Percentiles rank a stretch among this genome's conserved stretches.
Conservation (phyloP, 2,113 vertebrate species). For the Thinocorus orbignyianus region DNA sequence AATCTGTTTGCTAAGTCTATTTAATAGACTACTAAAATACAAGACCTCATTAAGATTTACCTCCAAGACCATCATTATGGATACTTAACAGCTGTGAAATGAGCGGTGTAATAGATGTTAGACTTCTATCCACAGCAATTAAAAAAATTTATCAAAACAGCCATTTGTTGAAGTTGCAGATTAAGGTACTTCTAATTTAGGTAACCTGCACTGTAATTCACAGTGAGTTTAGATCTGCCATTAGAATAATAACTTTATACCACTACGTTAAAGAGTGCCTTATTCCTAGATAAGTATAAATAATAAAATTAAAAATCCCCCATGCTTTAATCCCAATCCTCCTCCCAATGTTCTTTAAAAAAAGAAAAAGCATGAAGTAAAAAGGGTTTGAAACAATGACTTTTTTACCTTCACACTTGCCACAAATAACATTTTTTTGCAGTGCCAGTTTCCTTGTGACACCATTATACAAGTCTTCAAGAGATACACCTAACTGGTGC, state of each 20-base stretch:
- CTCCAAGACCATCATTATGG: not conserved
- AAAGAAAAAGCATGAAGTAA: not conserved
- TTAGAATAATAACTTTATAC: not conserved
- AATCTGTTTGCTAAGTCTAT: not conserved
- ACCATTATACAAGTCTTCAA: slow-evolving; percentile 94
- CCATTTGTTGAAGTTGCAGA: not conserved
- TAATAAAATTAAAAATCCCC: not conserved
- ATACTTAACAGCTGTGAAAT: not conserved
- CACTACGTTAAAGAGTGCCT: not conserved
- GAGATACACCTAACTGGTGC: slow-evolving; percentile 89
- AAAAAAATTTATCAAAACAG: not conserved
- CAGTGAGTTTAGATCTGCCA: not conserved
- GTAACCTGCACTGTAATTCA: not conserved
- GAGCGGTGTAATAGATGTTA: not conserved
- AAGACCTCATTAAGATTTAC: not conserved
- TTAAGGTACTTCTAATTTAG: not conserved
- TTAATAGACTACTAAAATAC: not conserved
- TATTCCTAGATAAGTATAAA: not conserved
- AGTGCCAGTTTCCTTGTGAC: slow-evolving; percentile 91
- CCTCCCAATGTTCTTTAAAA: not conserved
- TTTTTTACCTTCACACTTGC: slow-evolving; percentile 90
- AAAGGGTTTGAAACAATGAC: not conserved
- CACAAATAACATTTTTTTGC: slow-evolving; percentile 95
- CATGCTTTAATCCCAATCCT: not conserved
- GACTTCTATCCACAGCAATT: not conserved